Evolutionary conservation across 2,888 invertebrate genomes (phyloP), one percentile per base, ranked within the genome.

Genomic region (Piscicola geometra): DNA sequence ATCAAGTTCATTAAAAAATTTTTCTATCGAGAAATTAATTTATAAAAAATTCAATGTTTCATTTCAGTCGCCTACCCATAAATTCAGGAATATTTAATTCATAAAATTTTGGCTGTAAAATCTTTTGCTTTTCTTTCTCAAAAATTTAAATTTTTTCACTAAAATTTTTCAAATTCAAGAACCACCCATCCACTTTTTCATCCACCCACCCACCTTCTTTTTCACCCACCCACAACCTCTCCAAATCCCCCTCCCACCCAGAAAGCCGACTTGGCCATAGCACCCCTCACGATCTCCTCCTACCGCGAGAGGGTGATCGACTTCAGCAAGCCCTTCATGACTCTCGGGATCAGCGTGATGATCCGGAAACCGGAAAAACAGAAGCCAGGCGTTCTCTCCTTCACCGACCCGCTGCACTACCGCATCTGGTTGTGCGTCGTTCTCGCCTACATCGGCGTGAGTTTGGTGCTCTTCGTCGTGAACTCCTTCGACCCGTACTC

Each of bases 271-370:
- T 90, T 98, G 82, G 94, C 95, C 0, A 91, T 98, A 76, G 95
- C 96, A 47, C 92, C 97, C 64, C 89, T 98, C 87, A 95, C 95
- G 35, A 93, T 97, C 82, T 95, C 93, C 69, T 90, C 93, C 32
- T 93, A 93, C 84, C 89, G 97, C 68, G 94, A 96, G 86, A 89
- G 92, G 80, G 93, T 94, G 78, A 94, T 98, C 81, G 97, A 98
- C 87, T 97, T 98, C 86, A 95, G 93, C 83, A 97, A 96, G 86
- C 96, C 98, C 3, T 98, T 96, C 88, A 93, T 98, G 91, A 92
- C 93, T 28, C 89, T 96, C 77, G 95, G 96, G 77, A 94, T 94
- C 84, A 95, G 94, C 81, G 93, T 97, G 81, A 93, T 93, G 92
- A 92, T 93, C 83, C 93, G 93, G 87, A 94, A 92, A 84, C 93